These are phyloP conservation scores for Pipistrellus nathusii DNA, from an alignment of 2,797 vertebrate genomes.

Conservation along the genomic window DNA sequence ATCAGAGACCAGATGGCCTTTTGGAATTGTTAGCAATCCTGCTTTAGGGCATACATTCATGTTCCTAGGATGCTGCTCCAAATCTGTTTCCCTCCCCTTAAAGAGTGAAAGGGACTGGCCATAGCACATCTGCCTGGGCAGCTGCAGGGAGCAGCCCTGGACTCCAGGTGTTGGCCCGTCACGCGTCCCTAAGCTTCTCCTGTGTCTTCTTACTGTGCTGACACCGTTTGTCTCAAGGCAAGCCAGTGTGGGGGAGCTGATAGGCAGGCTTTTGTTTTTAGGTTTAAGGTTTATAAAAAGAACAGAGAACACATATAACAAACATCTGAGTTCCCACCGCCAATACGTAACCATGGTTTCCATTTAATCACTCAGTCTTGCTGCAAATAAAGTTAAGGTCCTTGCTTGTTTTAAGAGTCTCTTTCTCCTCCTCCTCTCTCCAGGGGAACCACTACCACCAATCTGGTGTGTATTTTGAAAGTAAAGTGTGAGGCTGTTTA, in stretches of 20 bases:
- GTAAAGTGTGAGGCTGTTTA: not conserved
- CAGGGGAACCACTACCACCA: not conserved
- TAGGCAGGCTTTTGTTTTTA: not conserved
- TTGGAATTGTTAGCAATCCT: not conserved
- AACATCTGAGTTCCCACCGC: not conserved
- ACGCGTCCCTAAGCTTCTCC: accelerated
- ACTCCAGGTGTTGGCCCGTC: not conserved
- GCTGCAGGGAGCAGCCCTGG: not conserved
- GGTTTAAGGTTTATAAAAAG: not conserved
- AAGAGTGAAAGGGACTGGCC: not conserved
- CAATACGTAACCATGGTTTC: not conserved
- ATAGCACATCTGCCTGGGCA: not conserved
- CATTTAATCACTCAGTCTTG: not conserved
- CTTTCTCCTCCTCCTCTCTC: not conserved
- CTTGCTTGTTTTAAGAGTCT: not conserved
- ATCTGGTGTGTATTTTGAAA: not conserved
- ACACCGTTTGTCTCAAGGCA: not conserved
- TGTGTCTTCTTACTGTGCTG: not conserved
- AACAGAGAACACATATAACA: not conserved
- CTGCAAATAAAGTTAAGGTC: not conserved
- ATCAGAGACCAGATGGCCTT: conserved; percentile 4
- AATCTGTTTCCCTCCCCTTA: not conserved
- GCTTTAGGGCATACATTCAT: not conserved
- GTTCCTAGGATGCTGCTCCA: not conserved
- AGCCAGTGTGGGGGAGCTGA: not conserved